A percentile compares a stretch with the other conserved stretches of the same genome.
Evolutionary conservation across 2,113 vertebrate genomes (phyloP).

Genomic region (Myanophis thanlyinensis): DNA sequence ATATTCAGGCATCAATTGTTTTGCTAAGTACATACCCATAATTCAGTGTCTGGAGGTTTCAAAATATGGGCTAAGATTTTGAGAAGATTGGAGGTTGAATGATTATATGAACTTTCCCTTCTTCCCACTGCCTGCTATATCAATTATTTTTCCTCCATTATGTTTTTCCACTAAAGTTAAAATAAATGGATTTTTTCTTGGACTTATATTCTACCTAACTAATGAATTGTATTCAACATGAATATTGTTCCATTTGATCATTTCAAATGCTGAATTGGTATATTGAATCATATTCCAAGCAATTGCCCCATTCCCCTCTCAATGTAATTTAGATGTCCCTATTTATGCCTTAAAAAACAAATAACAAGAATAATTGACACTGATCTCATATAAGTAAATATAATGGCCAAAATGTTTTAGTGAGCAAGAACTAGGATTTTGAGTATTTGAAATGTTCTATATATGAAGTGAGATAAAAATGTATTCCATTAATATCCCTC

Average conservation of each 20-base stretch:
- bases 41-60: neutral
- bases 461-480: neutral
- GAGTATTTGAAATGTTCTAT: neutral
- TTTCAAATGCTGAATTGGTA: neutral
- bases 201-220: neutral
- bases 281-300: neutral
- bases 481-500: neutral
- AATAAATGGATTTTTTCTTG: neutral
- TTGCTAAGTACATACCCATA: neutral
- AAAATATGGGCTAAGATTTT: neutral
- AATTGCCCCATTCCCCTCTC: neutral
- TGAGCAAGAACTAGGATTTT: neutral
- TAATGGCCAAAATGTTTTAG: neutral
- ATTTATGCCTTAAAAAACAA: neutral
- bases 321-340: neutral
- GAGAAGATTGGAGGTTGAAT: neutral
- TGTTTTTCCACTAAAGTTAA: neutral
- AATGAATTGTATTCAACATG: neutral
- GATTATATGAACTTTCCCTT: neutral
- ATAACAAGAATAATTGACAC: neutral
- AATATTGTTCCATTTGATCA: neutral
- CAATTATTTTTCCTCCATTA: neutral
- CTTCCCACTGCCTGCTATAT: neutral
- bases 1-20: neutral
- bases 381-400: neutral